Conservation (phyloP, 2,113 vertebrate species). For the Ceuthmochares aereus region DNA sequence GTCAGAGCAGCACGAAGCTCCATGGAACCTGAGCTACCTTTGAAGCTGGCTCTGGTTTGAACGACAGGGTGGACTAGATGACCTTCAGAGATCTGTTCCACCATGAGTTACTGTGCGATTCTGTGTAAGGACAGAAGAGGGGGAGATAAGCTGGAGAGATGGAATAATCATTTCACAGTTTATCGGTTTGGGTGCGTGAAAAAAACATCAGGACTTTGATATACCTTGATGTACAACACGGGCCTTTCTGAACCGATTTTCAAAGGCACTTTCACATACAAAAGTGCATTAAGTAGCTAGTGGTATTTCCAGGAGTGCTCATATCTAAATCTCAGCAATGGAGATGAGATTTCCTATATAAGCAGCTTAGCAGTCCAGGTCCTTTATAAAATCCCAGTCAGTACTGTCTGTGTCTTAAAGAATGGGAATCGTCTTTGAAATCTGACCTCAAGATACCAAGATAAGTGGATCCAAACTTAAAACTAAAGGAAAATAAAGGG, state of each 20-base stretch:
- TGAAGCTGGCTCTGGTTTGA: not conserved
- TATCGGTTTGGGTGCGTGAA: not conserved
- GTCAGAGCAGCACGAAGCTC: accelerated
- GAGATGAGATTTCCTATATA: not conserved
- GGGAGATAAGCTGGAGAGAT: not conserved
- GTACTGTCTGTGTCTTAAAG: not conserved
- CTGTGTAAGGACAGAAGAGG: not conserved
- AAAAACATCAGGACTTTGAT: not conserved
- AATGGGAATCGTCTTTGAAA: not conserved
- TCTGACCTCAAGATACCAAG: not conserved
- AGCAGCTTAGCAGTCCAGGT: not conserved
- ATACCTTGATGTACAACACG: not conserved
- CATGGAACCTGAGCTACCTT: not conserved
- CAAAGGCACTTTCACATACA: not conserved
- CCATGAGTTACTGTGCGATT: not conserved
- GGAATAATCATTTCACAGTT: not conserved
- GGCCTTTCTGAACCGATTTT: not conserved
- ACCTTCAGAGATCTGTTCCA: not conserved
- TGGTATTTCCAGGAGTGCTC: not conserved
- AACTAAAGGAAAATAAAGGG: not conserved
- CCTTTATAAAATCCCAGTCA: not conserved
- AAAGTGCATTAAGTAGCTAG: not conserved
- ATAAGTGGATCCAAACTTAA: not conserved
- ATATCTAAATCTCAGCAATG: not conserved
- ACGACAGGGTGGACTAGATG: not conserved